These are phyloP conservation scores for Labia minor DNA, from an alignment of 2,888 invertebrate species.

Conservation along the genomic window DNA sequence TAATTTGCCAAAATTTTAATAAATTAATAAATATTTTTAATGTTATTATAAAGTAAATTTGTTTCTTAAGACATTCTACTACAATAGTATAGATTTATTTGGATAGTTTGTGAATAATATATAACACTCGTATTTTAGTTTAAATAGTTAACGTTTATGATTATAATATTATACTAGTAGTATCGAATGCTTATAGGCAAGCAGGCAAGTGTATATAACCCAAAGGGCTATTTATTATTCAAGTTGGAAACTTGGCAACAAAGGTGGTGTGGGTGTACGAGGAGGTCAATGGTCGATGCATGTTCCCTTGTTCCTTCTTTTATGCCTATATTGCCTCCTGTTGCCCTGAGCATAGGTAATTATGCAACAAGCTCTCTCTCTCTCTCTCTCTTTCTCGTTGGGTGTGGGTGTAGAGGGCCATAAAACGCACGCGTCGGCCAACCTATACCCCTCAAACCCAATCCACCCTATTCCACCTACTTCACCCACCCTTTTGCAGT, in stretches of 20 bases:
- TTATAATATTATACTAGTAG: too few relatives aligned
- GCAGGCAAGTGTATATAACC: too few relatives aligned
- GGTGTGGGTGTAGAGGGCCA: too few relatives aligned
- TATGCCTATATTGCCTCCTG: constrained; percentile 13
- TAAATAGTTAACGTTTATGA: too few relatives aligned
- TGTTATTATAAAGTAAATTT: too few relatives aligned
- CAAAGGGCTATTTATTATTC: background rate
- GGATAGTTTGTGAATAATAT: too few relatives aligned
- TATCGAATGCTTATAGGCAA: too few relatives aligned
- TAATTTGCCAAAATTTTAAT: too few relatives aligned
- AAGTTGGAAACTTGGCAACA: constrained; percentile 13
- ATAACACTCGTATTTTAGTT: too few relatives aligned
- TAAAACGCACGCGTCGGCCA: constrained; percentile 9
- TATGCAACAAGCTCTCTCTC: background rate
- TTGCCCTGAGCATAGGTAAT: constrained; percentile 8
- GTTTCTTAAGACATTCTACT: too few relatives aligned
- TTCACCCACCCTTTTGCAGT: background rate
- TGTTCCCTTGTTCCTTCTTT: constrained; percentile 13
- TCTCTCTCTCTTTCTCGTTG: background rate
- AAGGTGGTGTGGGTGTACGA: background rate
- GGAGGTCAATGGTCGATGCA: constrained; percentile 13
- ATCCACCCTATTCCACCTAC: background rate
- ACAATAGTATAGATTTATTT: too few relatives aligned
- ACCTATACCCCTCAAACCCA: background rate
- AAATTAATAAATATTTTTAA: too few relatives aligned